Evolutionary conservation across 2,888 invertebrate genomes (phyloP).

Genomic region (Gastrophysa polygoni): DNA sequence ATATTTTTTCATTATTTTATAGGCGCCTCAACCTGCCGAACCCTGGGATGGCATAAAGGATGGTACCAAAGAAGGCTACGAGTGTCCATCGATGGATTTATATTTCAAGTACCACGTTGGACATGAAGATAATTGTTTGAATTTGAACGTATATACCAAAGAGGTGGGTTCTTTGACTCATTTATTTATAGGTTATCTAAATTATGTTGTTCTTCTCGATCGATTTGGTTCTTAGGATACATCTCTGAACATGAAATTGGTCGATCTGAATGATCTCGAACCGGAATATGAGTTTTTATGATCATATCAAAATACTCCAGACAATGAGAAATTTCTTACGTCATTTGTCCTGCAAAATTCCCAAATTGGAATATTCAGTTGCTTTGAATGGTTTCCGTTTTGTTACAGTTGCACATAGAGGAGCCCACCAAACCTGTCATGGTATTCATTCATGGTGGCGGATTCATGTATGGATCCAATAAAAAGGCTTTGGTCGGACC

Average conservation of each 20-base stretch:
- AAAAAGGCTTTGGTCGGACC: slow-evolving; percentile 51
- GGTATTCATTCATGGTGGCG: slow-evolving; percentile 59
- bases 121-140: slow-evolving; percentile 61
- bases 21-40: slow-evolving; percentile 54
- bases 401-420: slow-evolving; percentile 32
- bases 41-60: slow-evolving; percentile 52
- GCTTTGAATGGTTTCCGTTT: not conserved
- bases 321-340: too few relatives aligned
- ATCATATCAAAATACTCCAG: too few relatives aligned
- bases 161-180: slow-evolving; percentile 41
- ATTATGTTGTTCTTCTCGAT: not conserved
- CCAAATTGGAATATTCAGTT: too few relatives aligned
- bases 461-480: slow-evolving; percentile 52
- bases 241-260: too few relatives aligned
- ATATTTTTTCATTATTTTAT: slow-evolving; percentile 23
- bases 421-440: slow-evolving; percentile 52
- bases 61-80: slow-evolving; percentile 51
- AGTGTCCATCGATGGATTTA: slow-evolving; percentile 46
- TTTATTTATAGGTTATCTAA: not conserved
- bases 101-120: slow-evolving; percentile 55
- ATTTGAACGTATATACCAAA: slow-evolving; percentile 60
- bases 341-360: too few relatives aligned
- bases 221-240: too few relatives aligned
- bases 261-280: too few relatives aligned
- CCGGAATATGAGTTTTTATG: too few relatives aligned